These are phyloP conservation scores for Aspidiotus rigidus DNA, from an alignment of 2,888 invertebrate genomes.

Conservation along the genomic window DNA sequence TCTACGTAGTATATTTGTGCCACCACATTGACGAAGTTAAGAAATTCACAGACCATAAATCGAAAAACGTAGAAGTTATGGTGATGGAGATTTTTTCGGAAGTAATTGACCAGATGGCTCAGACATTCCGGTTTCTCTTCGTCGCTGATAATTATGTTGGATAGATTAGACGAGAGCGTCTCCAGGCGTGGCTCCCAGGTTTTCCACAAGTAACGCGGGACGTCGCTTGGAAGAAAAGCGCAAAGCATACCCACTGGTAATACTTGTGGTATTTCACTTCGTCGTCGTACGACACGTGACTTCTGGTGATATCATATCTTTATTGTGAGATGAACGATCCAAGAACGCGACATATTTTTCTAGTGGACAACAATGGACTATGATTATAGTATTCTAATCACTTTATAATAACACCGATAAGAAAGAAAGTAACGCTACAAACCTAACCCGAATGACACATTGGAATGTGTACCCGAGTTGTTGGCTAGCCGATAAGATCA, in stretches of 20 bases:
- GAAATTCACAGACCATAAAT: constrained; percentile 63
- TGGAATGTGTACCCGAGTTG: no score
- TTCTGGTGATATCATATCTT: constrained; percentile 37
- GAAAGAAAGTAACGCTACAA: no score
- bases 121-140: constrained; percentile 53
- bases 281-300: background rate
- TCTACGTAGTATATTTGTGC: constrained; percentile 64
- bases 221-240: constrained; percentile 67
- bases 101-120: constrained; percentile 72
- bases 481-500: no score
- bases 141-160: constrained; percentile 67
- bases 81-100: constrained; percentile 52
- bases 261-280: constrained; percentile 68
- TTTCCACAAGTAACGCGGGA: constrained; percentile 78
- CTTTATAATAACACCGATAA: no score
- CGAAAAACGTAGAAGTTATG: constrained; percentile 72
- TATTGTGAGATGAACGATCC: no score
- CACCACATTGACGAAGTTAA: constrained; percentile 67
- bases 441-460: no score
- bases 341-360: no score
- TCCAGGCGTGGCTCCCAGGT: constrained; percentile 69
- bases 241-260: constrained; percentile 89
- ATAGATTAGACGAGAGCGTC: constrained; percentile 63
- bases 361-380: no score
- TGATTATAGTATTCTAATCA: no score